Evolutionary conservation across 2,113 vertebrate species (phyloP).

Genomic region (Solenodon paradoxus): DNA sequence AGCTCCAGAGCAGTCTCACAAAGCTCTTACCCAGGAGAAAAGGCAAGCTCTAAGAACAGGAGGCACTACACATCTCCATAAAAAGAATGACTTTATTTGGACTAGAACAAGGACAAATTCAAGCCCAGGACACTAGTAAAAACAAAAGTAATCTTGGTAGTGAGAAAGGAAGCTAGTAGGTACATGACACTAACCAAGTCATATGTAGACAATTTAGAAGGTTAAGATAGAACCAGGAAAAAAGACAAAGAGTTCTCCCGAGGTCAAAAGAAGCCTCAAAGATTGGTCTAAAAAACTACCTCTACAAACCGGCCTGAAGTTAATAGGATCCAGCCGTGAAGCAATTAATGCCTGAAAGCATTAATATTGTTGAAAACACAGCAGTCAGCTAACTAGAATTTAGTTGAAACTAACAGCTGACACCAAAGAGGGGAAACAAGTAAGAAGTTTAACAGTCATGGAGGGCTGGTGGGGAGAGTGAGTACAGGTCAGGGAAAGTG

Average conservation of each 20-base stretch:
- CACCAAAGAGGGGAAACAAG: background rate
- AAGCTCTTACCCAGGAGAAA: background rate
- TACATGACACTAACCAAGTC: background rate
- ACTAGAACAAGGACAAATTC: background rate
- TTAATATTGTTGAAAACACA: background rate
- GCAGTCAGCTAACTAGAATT: background rate
- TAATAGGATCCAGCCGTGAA: background rate
- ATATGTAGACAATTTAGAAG: background rate
- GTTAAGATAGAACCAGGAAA: background rate
- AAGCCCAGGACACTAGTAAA: background rate
- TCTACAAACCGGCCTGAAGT: background rate
- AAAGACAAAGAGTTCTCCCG: too few species aligned
- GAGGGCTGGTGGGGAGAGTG: background rate
- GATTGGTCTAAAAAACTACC: background rate
- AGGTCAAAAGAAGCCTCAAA: too few species aligned
- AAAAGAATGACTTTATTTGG: background rate
- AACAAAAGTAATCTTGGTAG: background rate
- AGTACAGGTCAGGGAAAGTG: background rate
- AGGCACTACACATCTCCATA: background rate
- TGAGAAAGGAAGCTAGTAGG: background rate
- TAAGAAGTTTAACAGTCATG: background rate
- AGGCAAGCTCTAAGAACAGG: background rate
- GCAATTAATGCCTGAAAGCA: background rate
- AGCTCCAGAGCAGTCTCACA: background rate
- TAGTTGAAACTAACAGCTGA: background rate